Base-by-base conservation (phyloP, 2,888 invertebrate genomes). In the Scelioninae gen. 2 region DNA sequence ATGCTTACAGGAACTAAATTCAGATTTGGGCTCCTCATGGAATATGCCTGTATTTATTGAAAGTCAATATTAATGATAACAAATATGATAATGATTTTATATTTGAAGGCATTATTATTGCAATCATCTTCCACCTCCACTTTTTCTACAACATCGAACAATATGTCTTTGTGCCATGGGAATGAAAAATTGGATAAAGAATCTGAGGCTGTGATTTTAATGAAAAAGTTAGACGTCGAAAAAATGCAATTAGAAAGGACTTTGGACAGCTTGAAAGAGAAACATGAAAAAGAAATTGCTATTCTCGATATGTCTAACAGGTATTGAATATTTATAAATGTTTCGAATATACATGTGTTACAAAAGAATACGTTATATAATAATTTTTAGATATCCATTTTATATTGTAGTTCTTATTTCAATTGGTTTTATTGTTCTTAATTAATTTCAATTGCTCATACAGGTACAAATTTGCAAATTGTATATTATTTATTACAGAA, bases 281-380 rank as follows among this genome's bases (percentile, higher is more conserved):
- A 81, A 53, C 83, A 86, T 53, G 80, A 82, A 43, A 81, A 77
- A 60, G 86, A 86, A 76, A 79, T 84, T 11, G 60, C 68, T 33
- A 82, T 83, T 64, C 73, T 84, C 10, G 79, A 84, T 69, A 82
- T 84, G 52, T 85, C 83, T 2, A 82, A 85, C 52, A 81, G 79
- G 85, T 85, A 80, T 58, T 65, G 7, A 31, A 65, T 15, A 25
- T n/a, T n/a, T n/a, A n/a, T n/a, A n/a, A n/a, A n/a, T n/a, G n/a
- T n/a, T n/a, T n/a, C n/a, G 13, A 15, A 55, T 28, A 37, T 22
- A 22, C 5, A 4, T 33, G 10, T n/a, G n/a, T n/a, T n/a, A n/a
- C n/a, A n/a, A n/a, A 31, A 43, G 2, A 46, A 28, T n/a, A n/a
- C 22, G 22, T 4, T 22, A 22, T 4, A 2, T 22, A 4, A 22